Evolutionary conservation across 2,888 invertebrate species (phyloP).

Genomic region (Autographa gamma): DNA sequence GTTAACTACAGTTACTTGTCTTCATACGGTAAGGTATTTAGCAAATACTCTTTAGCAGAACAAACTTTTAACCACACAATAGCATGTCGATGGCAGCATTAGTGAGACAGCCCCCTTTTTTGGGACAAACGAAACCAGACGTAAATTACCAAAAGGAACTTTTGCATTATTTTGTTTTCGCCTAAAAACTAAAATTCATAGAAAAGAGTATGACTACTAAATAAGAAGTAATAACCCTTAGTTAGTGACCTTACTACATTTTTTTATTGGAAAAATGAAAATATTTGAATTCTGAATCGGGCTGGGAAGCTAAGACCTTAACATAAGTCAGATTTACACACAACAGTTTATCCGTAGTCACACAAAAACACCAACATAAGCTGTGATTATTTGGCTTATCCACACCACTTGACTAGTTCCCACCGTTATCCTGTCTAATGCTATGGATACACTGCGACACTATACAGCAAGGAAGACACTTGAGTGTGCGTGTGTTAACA

Average conservation of each 20-base stretch:
- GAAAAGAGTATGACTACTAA: no score
- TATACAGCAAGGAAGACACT: neutral
- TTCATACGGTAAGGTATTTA: neutral
- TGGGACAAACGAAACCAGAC: neutral
- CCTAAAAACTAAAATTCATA: no score
- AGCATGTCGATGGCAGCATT: neutral
- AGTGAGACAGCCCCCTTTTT: neutral
- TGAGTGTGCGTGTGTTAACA: neutral
- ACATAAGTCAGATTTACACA: neutral
- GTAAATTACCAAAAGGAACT: no score
- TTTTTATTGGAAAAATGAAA: no score
- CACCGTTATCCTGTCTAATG: neutral
- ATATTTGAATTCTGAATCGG: neutral
- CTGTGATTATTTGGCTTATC: conserved; percentile 1
- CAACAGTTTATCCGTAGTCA: neutral
- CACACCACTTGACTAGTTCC: neutral
- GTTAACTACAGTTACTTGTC: neutral
- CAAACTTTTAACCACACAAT: neutral
- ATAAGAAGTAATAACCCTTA: no score
- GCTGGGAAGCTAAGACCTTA: neutral
- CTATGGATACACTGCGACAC: neutral
- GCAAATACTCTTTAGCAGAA: neutral
- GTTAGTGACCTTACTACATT: no score
- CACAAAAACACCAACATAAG: neutral
- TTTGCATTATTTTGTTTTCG: no score